These are phyloP conservation scores for Glossosoma conforme DNA, from an alignment of 1,140 invertebrate species.

Conservation along the genomic window DNA sequence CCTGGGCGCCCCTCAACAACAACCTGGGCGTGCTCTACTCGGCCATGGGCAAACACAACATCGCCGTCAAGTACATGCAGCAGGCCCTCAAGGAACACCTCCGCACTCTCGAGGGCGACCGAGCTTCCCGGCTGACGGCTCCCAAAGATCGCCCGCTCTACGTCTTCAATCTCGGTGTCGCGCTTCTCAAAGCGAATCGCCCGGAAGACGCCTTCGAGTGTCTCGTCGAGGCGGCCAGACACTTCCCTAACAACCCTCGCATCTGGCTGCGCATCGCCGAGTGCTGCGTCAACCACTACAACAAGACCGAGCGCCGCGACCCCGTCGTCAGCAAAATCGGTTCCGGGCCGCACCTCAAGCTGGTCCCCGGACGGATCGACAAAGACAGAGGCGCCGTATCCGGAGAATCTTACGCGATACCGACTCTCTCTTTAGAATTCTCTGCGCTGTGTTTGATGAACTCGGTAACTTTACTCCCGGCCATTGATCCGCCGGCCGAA, in stretches of 20 bases:
- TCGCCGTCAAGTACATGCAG: constrained; percentile 80
- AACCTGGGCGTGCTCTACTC: constrained; percentile 87
- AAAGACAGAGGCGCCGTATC: constrained; percentile 50
- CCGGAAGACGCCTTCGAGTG: constrained; percentile 85
- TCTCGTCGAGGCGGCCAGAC: constrained; percentile 80
- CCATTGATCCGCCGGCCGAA: constrained; percentile 33
- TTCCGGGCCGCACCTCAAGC: constrained; percentile 41
- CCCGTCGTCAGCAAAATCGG: constrained; percentile 17
- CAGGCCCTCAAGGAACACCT: constrained; percentile 80
- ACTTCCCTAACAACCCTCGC: constrained; percentile 81
- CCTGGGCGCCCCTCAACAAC: constrained; percentile 74
- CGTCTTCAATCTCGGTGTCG: constrained; percentile 87
- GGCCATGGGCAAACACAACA: constrained; percentile 78
- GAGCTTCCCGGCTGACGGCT: constrained; percentile 38
- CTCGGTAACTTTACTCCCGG: constrained; percentile 61
- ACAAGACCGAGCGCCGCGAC: constrained; percentile 14
- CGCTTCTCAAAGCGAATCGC: constrained; percentile 75
- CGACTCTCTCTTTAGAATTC: constrained; percentile 85
- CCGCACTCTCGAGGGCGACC: constrained; percentile 49
- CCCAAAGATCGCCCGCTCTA: constrained; percentile 70
- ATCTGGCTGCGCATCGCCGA: constrained; percentile 92
- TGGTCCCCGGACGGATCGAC: constrained; percentile 39
- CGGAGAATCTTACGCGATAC: constrained; percentile 73
- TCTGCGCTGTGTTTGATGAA: constrained; percentile 82
- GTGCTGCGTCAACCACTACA: constrained; percentile 62